phyloP scores from a whole-genome alignment of 2,797 vertebrate species.

The Falco naumanni region DNA sequence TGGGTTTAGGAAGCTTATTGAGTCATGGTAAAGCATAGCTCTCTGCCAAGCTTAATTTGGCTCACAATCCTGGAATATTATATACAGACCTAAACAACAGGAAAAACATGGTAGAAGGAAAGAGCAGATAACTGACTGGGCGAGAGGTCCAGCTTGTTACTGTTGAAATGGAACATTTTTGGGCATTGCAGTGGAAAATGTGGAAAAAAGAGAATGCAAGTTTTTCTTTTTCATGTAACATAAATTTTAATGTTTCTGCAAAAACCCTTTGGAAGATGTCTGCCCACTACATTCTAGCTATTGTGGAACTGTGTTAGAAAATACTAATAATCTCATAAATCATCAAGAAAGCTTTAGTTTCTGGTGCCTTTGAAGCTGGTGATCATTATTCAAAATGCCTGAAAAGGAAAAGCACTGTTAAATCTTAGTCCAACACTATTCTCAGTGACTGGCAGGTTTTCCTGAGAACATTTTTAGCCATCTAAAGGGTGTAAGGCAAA shows the following conservation, averaged over 20 bases:
- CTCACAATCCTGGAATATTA: not conserved
- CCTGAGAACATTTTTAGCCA: not conserved
- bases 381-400: not conserved
- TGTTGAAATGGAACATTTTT: not conserved
- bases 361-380: not conserved
- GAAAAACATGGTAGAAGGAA: not conserved
- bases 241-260: not conserved
- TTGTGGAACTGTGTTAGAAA: not conserved
- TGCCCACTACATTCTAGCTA: not conserved
- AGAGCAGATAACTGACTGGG: not conserved
- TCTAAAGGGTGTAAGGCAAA: not conserved
- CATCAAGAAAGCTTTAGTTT: not conserved
- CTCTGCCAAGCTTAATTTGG: slow-evolving; percentile 24
- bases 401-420: not conserved
- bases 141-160: not conserved
- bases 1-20: not conserved
- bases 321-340: not conserved
- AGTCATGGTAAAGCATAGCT: not conserved
- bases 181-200: not conserved
- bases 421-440: not conserved
- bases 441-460: not conserved
- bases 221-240: not conserved
- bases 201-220: not conserved
- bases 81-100: not conserved
- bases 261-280: not conserved